Evolutionary conservation across 2,113 vertebrate species (phyloP).

Genomic region (Sturnira hondurensis): DNA sequence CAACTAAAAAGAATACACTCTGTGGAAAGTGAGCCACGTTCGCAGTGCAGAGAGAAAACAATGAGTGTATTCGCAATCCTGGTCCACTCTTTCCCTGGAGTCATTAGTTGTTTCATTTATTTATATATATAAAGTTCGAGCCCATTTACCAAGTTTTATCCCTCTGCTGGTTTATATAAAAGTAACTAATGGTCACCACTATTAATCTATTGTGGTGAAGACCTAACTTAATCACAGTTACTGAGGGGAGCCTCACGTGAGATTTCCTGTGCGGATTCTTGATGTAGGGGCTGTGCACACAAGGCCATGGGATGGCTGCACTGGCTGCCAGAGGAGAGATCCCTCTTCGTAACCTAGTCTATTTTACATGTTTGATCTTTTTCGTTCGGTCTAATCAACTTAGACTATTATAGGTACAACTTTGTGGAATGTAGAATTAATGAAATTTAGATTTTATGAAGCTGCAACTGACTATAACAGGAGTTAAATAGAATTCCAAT

Average conservation of each 20-base stretch:
- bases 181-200: background rate
- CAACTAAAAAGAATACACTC: constrained; percentile 19
- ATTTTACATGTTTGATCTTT: constrained; percentile 63
- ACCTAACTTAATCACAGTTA: background rate
- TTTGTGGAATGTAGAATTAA: constrained; percentile 70
- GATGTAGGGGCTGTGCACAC: background rate
- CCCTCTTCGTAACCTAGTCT: constrained; percentile 41
- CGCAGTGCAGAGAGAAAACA: constrained; percentile 34
- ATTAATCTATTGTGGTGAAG: background rate
- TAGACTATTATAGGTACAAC: constrained; percentile 69
- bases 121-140: constrained; percentile 40
- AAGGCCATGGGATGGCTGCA: background rate
- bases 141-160: constrained; percentile 39
- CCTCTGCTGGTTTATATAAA: background rate
- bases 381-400: constrained; percentile 70
- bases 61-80: constrained; percentile 46
- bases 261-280: constrained; percentile 6
- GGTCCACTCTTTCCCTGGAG: constrained; percentile 27
- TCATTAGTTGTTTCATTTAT: constrained; percentile 43
- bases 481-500: constrained; percentile 55
- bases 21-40: background rate
- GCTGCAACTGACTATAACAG: constrained; percentile 63
- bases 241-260: background rate
- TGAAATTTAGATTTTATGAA: constrained; percentile 65
- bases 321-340: background rate